Percentiles rank a stretch among this genome's conserved stretches.
These are phyloP conservation scores for Haliclystus octoradiatus DNA, from an alignment of 30 jellyfish, hydroid and myxozoan species.

Conservation along the genomic window DNA sequence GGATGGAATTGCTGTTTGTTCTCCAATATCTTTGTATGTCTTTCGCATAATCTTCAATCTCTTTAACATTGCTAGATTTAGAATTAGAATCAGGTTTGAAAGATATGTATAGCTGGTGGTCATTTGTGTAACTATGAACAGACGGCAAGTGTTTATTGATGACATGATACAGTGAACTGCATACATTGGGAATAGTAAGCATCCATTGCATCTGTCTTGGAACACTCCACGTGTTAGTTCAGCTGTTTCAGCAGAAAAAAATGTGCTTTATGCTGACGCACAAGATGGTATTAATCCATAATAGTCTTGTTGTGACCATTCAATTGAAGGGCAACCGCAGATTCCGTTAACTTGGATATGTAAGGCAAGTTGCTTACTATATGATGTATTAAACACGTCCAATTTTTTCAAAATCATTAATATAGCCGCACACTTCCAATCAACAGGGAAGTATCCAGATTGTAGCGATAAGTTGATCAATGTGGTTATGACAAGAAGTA, in stretches of 20 bases:
- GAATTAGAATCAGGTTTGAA: slow-evolving; percentile 25
- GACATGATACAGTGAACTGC: neutral
- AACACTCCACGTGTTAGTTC: too few relatives aligned
- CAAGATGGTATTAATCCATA: slow-evolving; percentile 17
- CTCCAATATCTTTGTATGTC: slow-evolving; percentile 8
- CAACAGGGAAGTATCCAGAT: too few relatives aligned
- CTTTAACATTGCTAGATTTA: slow-evolving; percentile 10
- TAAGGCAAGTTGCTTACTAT: slow-evolving; percentile 26
- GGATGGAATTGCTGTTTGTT: too few relatives aligned
- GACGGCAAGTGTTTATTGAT: slow-evolving; percentile 21
- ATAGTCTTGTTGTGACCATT: slow-evolving; percentile 14
- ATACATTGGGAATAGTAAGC: too few relatives aligned
- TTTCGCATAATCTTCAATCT: slow-evolving; percentile 15
- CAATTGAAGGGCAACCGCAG: slow-evolving; percentile 11
- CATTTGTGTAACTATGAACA: slow-evolving; percentile 26
- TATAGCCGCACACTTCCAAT: slow-evolving; percentile 20
- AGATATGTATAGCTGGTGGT: slow-evolving; percentile 31
- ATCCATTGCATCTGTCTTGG: too few relatives aligned
- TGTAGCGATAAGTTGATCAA: too few relatives aligned
- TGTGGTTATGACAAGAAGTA: slow-evolving; percentile 28
- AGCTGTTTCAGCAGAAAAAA: slow-evolving; percentile 29
- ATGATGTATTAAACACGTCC: too few relatives aligned
- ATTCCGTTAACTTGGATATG: slow-evolving; percentile 20
- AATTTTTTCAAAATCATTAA: slow-evolving; percentile 11
- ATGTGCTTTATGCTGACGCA: slow-evolving; percentile 22